phyloP scores from a whole-genome alignment of 1,140 invertebrate genomes.

The Archivesica marissinica region DNA sequence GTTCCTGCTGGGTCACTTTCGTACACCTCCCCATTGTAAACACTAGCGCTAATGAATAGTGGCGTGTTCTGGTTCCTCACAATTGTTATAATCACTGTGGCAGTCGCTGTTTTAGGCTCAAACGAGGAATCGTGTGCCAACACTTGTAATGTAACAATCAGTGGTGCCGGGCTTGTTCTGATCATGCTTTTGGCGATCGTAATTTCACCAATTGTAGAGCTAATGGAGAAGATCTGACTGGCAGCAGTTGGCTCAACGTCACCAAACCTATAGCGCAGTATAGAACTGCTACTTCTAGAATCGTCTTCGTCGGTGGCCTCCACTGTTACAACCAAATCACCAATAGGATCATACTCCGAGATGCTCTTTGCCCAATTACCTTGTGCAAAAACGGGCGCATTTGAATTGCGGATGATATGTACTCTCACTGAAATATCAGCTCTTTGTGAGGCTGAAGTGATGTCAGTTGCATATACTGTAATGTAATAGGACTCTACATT shows the following conservation, averaged over 20 bases:
- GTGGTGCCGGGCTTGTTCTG: constrained; percentile 7
- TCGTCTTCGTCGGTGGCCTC: constrained; percentile 46
- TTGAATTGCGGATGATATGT: constrained; percentile 43
- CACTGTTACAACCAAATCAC: not conserved
- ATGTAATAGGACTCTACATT: constrained; percentile 30
- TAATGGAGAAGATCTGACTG: constrained; percentile 37
- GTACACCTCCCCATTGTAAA: not conserved
- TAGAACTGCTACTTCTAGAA: constrained; percentile 37
- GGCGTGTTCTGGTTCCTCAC: constrained; percentile 42
- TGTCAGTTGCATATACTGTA: constrained; percentile 37
- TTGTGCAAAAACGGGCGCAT: constrained; percentile 35
- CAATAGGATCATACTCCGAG: constrained; percentile 38
- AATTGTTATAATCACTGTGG: constrained; percentile 38
- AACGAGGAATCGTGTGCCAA: constrained; percentile 34
- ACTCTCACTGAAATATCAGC: not conserved
- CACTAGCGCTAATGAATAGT: not conserved
- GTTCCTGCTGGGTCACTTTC: not conserved
- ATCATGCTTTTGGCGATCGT: constrained; percentile 24
- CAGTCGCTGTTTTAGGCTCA: constrained; percentile 26
- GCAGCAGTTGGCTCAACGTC: constrained; percentile 7
- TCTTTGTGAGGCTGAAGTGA: constrained; percentile 24
- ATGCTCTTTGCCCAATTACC: not conserved
- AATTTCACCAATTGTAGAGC: constrained; percentile 42
- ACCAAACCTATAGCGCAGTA: constrained; percentile 36
- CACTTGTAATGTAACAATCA: constrained; percentile 16